Evolutionary conservation across 2,113 vertebrate species (phyloP), one percentile per base, ranked within the genome.

Genomic region (Erpornis zantholeuca): DNA sequence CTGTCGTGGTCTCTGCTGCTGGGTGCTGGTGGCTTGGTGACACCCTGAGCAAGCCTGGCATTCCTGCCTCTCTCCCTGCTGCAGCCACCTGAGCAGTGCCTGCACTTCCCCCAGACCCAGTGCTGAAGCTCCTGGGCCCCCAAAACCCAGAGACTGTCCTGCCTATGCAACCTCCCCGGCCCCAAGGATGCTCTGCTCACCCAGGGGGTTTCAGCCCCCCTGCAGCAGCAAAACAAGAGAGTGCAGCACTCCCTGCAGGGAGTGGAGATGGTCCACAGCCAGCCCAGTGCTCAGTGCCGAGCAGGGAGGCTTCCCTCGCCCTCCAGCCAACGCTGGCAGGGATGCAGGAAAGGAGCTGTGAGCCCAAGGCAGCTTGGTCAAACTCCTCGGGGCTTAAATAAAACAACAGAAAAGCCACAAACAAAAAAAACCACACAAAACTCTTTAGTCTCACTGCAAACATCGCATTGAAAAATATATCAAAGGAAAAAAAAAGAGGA

Each of bases 241-340:
- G 42, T n/a, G 47, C 63, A 50, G 53, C 4, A 5, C 9, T 66
- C 53, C 59, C 29, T 5, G 0, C 2, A 2, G 31, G 31, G 25
- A 63, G 24, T 4, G 4, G 59, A 4, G 15, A 28, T 11, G 25
- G 6, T 33, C 64, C 24, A 19, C 31, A 52, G 78, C 3, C 9
- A 79, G 71, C 33, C 19, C 80, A 14, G 60, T 0, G 6, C 59
- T 8, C 54, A 22, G 44, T 3, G 9, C 47, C 0, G 0, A 5
- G 4, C 3, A 24, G 6, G 4, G 21, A 36, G 6, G 3, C 36
- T 50, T 28, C 35, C 9, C 6, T 29, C 33, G 16, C 22, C 44
- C 49, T n/a, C 72, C 25, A 28, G 60, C 35, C 33, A 40, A 6
- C 1, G 21, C 22, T 4, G 3, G n/a, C 31, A 38, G 56, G 23